A percentile compares a stretch with the other conserved stretches of the same genome.
Conservation (phyloP, 1,140 invertebrate genomes). For the Heliconius himera region DNA sequence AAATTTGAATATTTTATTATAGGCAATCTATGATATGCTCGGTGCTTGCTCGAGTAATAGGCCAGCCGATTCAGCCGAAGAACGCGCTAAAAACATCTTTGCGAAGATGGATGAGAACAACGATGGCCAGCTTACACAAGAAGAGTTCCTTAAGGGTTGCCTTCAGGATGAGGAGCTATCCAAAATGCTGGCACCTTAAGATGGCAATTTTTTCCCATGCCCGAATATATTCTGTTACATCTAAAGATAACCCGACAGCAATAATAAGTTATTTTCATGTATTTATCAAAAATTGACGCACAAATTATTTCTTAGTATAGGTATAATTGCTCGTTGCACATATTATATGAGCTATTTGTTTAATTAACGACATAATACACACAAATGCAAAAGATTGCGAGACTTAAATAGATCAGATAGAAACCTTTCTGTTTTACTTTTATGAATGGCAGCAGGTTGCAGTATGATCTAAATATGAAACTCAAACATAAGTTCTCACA, state of each 20-base stretch:
- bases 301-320: conserved; percentile 1
- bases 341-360: not conserved
- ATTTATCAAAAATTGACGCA: not conserved
- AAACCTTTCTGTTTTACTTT: not conserved
- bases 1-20: conserved; percentile 51
- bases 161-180: conserved; percentile 98
- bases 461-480: conserved; percentile 35
- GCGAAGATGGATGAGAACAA: conserved; percentile 99
- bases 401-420: not conserved
- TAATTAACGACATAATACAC: not conserved
- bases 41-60: conserved; percentile 96
- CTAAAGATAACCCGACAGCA: conserved; percentile 60
- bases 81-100: conserved; percentile 99
- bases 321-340: not conserved
- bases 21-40: conserved; percentile 99
- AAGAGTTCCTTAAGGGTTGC: conserved; percentile 99
- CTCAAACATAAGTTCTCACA: conserved; percentile 21
- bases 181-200: conserved; percentile 96
- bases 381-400: too few species aligned
- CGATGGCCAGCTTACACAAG: conserved; percentile 98
- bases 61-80: conserved; percentile 95
- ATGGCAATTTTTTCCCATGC: conserved; percentile 26
- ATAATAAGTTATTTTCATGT: not conserved
- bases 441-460: conserved; percentile 14
- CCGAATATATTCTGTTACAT: conserved; percentile 50